Percentiles rank a stretch among this genome's conserved stretches.
These are phyloP conservation scores for Lampris incognitus DNA, from an alignment of 2,113 vertebrate genomes.

Conservation along the genomic window DNA sequence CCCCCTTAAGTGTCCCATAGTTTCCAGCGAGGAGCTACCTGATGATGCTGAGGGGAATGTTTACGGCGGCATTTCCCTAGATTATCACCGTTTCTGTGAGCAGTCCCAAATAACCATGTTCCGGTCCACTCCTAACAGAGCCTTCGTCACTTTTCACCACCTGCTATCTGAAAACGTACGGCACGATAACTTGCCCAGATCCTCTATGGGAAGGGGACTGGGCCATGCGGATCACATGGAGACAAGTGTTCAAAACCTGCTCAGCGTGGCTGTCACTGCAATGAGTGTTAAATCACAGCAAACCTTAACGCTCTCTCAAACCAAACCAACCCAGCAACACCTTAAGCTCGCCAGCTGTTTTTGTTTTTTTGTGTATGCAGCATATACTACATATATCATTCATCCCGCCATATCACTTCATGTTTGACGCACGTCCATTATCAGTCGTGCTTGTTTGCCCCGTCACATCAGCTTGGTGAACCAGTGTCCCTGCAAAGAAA, in stretches of 20 bases:
- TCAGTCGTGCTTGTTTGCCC: too few relatives aligned
- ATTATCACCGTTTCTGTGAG: not conserved
- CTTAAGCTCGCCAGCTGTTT: constrained; percentile 37
- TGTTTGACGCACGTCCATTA: too few relatives aligned
- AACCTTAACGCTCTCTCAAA: constrained; percentile 54
- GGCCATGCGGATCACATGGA: too few relatives aligned
- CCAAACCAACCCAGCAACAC: constrained; percentile 51
- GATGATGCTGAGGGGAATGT: too few relatives aligned
- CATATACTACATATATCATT: not conserved
- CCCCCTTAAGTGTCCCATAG: too few relatives aligned
- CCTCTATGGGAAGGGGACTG: too few relatives aligned
- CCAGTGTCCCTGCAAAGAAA: too few relatives aligned
- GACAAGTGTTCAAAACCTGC: constrained; percentile 25
- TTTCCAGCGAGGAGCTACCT: not conserved
- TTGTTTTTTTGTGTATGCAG: constrained; percentile 36
- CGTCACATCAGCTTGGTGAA: too few relatives aligned
- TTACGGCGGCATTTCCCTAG: not conserved
- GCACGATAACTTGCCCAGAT: too few relatives aligned
- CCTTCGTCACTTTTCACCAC: not conserved
- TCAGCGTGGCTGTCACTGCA: constrained; percentile 18
- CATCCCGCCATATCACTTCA: not conserved
- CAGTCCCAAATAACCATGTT: not conserved
- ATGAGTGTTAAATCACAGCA: constrained; percentile 33
- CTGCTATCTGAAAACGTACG: too few relatives aligned
- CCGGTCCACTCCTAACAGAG: constrained; percentile 9